Base-by-base conservation (phyloP, 2,888 invertebrate species). In the Leuctra nigra region DNA sequence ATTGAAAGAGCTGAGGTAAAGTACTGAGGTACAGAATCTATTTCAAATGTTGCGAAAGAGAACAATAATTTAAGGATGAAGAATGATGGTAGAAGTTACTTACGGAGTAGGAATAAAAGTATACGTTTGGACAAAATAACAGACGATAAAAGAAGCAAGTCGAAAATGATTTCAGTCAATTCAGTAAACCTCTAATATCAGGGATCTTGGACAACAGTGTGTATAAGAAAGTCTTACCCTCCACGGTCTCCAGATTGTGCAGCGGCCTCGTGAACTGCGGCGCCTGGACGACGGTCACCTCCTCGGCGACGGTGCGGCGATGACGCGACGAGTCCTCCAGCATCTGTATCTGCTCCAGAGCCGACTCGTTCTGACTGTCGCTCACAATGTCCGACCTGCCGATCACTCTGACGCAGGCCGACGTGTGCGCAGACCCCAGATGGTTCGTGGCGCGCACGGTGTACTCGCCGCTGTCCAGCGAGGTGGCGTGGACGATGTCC, bases 381-480 rank as follows among this genome's bases (percentile, higher is more conserved):
- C 91, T 91, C 13, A 92, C 77, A 64, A 93, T 80, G 65, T 88
- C 89, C 7, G 89, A 87, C 65, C 81, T 79, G 66, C 85, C 86
- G 65, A 91, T 88, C 0, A 72, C 87, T 63, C 91, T 83, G 4
- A 96, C 90, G 72, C 90, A 89, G 7, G 95, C 86, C 2, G 91
- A 90, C 13, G 94, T 94, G 65, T 92, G 91, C 13, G 94, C 94
- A 16, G 89, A 85, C 33, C 98, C 98, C 38, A 94, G 79, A 67
- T 91, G 91, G 69, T 98, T 98, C 1, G 91, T 89, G 24, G 97
- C 97, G 61, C 91, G 79, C 41, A 87, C 91, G 1, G 93, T 97
- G 68, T 98, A 99, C 75, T 93, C 93, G 53, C 96, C 96, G 35
- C 92, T 87, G 73, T 99, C 99, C 58, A 89, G 80, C n/a, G 92